phyloP scores from a whole-genome alignment of 2,888 invertebrate genomes.

The Diplazon laetatorius region DNA sequence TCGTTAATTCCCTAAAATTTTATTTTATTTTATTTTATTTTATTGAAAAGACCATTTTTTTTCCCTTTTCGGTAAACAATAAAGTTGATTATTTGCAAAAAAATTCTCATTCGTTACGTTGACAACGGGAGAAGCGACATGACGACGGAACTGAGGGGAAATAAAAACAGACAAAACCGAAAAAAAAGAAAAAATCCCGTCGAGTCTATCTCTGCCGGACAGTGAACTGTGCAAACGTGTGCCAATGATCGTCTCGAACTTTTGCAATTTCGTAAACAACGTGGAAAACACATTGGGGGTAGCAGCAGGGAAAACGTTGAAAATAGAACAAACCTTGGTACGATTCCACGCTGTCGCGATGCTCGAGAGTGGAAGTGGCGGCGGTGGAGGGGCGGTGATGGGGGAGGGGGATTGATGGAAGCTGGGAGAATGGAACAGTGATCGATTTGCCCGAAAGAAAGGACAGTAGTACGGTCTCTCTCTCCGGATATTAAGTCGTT shows the following conservation, averaged over 20 bases:
- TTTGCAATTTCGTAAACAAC: conserved; percentile 57
- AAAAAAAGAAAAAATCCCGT: background rate
- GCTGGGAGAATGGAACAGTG: conserved; percentile 30
- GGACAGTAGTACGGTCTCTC: conserved; percentile 23
- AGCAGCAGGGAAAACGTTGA: conserved; percentile 13
- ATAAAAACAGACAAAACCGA: no score
- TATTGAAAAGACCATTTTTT: no score
- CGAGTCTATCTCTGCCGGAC: conserved; percentile 8
- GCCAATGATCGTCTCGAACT: conserved; percentile 47
- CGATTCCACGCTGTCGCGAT: conserved; percentile 1
- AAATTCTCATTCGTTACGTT: background rate
- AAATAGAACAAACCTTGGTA: conserved; percentile 3
- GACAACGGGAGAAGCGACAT: conserved; percentile 5
- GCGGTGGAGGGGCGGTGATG: no score
- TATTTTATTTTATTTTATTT: no score
- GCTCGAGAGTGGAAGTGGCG: conserved; percentile 30
- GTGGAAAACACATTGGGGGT: conserved; percentile 6
- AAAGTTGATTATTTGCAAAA: background rate
- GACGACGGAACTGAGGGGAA: conserved; percentile 3
- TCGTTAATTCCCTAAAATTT: no score
- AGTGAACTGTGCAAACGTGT: conserved; percentile 2
- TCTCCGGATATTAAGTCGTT: conserved; percentile 56
- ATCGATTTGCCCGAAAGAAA: conserved; percentile 52
- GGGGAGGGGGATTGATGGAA: conserved; percentile 40
- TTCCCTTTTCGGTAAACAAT: no score